These are phyloP conservation scores for Pseudorhiza aurosa DNA, from an alignment of 30 jellyfish, hydroid and myxozoan genomes.

Conservation along the genomic window DNA sequence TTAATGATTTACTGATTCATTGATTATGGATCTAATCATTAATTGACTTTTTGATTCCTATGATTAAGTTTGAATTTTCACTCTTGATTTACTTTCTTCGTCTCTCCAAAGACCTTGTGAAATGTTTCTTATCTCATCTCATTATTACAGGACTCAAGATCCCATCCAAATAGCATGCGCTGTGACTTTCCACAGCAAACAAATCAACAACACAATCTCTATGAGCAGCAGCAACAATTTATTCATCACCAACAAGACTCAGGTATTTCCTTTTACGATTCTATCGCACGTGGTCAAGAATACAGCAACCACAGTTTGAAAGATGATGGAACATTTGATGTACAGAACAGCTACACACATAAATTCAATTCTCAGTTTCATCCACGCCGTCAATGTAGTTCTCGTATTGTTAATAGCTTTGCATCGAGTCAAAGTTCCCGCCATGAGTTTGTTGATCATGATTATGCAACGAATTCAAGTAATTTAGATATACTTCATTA, in stretches of 20 bases:
- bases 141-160: no score
- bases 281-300: constrained; percentile 26
- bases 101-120: no score
- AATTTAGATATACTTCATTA: constrained; percentile 44
- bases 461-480: constrained; percentile 33
- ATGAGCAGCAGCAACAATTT: constrained; percentile 14
- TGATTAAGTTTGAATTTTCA: no score
- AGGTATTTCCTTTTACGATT: constrained; percentile 48
- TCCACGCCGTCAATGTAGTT: constrained; percentile 50
- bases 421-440: neutral
- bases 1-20: no score
- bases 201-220: neutral
- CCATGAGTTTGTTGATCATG: constrained; percentile 40
- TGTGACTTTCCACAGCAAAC: neutral
- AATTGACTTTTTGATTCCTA: no score
- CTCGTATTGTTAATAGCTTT: neutral
- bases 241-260: constrained; percentile 62
- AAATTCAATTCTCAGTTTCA: neutral
- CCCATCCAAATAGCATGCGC: no score
- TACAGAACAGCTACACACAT: neutral
- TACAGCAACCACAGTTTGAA: neutral
- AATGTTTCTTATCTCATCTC: no score
- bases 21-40: no score
- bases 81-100: no score
- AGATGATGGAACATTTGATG: neutral